Evolutionary conservation across 2,888 invertebrate genomes (phyloP), one percentile per base, ranked within the genome.

Genomic region (Ophion ellenae): DNA sequence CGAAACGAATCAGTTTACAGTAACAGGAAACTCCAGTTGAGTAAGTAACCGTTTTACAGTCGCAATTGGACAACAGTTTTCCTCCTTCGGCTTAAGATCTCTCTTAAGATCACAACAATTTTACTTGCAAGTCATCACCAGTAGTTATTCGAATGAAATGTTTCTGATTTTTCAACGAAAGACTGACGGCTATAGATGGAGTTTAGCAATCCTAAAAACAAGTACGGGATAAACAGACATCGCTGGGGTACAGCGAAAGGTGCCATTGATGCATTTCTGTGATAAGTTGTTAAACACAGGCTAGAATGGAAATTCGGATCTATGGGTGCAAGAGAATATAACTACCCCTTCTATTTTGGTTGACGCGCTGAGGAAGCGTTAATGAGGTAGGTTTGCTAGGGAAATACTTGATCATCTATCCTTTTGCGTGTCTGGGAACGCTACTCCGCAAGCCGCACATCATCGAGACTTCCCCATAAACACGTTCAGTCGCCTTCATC

Each of bases 401-500:
- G 28, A 57, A n/a, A 10, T 57, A 2, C 57, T 47, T 47, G 24
- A 69, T 24, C 24, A 69, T 11, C n/a, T 67, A 40, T 36, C 69
- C 32, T n/a, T 57, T 17, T n/a, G n/a, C 6, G 5, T 17, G 53
- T 24, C 24, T n/a, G 2, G 45, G 24, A 67, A 69, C 28, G 9
- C 24, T 28, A 7, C 17, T n/a, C 32, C 24, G 14, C 57, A 71
- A 71, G 57, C 32, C 17, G 71, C 59, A 36, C 28, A 59, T 59
- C 36, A 59, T 59, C 57, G n/a, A n/a, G 45, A 36, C 4, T 14
- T 24, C 36, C 71, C n/a, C 45, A 53, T 57, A 70, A 45, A 57
- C 70, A 64, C 47, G 40, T 10, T 66, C 14, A 24, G 24, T 59
- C 45, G 36, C 32, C 36, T 59, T n/a, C 71, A 20, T 74, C 61